Evolutionary conservation across 2,113 vertebrate genomes (phyloP), one percentile per base, ranked within the genome.

Genomic region (Hymenochirus boettgeri): DNA sequence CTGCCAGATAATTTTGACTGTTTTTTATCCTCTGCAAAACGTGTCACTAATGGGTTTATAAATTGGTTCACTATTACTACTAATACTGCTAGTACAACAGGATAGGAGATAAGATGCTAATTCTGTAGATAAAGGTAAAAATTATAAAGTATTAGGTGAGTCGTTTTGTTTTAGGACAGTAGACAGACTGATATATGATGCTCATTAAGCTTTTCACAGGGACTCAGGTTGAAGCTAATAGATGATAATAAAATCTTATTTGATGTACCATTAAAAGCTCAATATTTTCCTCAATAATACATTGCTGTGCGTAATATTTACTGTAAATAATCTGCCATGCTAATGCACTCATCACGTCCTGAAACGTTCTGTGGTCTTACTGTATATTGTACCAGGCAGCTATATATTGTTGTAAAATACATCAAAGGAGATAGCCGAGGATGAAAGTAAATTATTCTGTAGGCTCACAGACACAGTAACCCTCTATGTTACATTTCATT

Each of bases 31-130:
- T 70, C 60, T 83, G 87, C 70, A 90, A 89, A 90, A 91, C 88
- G 88, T 89, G 87, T 90, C 89, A 91, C 89, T 91, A 91, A 91
- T 91, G 88, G 89, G 86, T 91, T 91, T 89, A 91, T 91, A 91
- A 90, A 91, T 89, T 89, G 87, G 86, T 89, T 91, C 86, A 87
- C 87, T 89, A 88, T 90, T 90, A 89, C 86, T 91, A 90, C 88
- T 89, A 88, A 84, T 88, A 85, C 87, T 81, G 84, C 86, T 85
- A 87, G 78, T 84, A 83, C 83, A 85, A 82, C 81, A 76, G 79
- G 81, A 89, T 79, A 88, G 83, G 81, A 83, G 87, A 84, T 86
- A 83, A 86, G 73, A 70, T 79, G 76, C 80, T 87, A 83, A 88
- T 89, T 87, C 84, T 81, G 78, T 80, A 86, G 85, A 87, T 87